These are phyloP conservation scores for Agrochola lota DNA, from an alignment of 2,888 invertebrate species.

Conservation along the genomic window DNA sequence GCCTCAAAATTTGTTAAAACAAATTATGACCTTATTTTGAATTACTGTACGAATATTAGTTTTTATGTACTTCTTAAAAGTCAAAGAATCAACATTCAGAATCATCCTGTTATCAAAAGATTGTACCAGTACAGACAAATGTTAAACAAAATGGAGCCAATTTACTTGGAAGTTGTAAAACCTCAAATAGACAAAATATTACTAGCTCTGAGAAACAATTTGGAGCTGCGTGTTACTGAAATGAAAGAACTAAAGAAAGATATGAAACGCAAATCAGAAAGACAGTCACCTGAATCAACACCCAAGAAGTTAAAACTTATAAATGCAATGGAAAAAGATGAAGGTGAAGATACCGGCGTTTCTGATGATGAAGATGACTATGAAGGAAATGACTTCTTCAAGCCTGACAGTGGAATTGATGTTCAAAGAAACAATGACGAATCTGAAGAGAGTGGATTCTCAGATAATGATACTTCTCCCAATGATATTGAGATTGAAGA, in stretches of 20 bases:
- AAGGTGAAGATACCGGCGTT: constrained; percentile 86
- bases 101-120: constrained; percentile 97
- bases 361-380: constrained; percentile 85
- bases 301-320: constrained; percentile 86
- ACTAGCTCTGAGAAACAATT: constrained; percentile 86
- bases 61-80: constrained; percentile 96
- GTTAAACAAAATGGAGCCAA: constrained; percentile 93
- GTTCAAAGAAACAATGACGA: constrained; percentile 77
- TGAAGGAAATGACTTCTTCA: constrained; percentile 83
- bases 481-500: constrained; percentile 79
- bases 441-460: constrained; percentile 86
- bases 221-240: constrained; percentile 77
- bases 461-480: constrained; percentile 81
- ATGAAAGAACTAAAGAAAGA: constrained; percentile 67
- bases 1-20: constrained; percentile 93
- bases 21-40: constrained; percentile 93
- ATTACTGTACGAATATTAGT: constrained; percentile 96
- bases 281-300: constrained; percentile 73
- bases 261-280: constrained; percentile 81
- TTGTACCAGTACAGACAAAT: constrained; percentile 95
- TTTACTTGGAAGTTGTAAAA: constrained; percentile 92
- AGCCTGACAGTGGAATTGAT: constrained; percentile 64
- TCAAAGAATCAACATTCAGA: constrained; percentile 92
- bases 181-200: constrained; percentile 92
- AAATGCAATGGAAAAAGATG: constrained; percentile 81